These are phyloP conservation scores for Zosterops hypoxanthus DNA, from an alignment of 2,113 vertebrate species.

Conservation along the genomic window DNA sequence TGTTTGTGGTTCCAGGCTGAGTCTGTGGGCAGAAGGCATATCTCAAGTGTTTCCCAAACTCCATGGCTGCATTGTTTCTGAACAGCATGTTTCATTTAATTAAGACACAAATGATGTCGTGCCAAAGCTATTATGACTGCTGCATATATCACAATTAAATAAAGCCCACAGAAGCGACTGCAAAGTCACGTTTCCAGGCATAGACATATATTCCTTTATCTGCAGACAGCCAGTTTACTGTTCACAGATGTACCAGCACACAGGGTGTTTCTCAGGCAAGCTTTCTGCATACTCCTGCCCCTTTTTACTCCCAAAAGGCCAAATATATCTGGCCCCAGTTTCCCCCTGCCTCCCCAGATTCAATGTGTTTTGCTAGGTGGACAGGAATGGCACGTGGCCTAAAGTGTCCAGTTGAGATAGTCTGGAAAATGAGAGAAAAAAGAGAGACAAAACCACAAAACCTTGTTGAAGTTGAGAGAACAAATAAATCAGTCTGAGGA, in stretches of 20 bases:
- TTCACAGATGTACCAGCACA: neutral
- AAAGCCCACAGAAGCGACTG: neutral
- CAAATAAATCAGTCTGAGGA: slow-evolving; percentile 64
- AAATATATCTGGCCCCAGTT: neutral
- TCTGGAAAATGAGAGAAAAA: neutral
- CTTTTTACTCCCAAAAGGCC: neutral
- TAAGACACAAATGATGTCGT: neutral
- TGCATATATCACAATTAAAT: neutral
- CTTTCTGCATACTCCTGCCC: neutral
- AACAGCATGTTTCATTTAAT: neutral
- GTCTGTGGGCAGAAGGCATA: neutral
- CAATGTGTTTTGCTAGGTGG: neutral
- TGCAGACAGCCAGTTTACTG: neutral
- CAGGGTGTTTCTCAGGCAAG: neutral
- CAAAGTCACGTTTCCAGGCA: neutral
- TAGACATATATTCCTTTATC: neutral
- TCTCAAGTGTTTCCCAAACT: neutral
- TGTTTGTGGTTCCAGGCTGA: neutral
- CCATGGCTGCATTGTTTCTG: neutral
- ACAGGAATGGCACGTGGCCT: neutral
- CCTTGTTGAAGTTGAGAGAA: slow-evolving; percentile 35
- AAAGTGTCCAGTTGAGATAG: neutral
- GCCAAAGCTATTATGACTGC: neutral
- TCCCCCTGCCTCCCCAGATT: neutral
- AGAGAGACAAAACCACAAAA: neutral